Conservation (phyloP, 2,113 vertebrate species). For the Lamprologus ornatipinnis region DNA sequence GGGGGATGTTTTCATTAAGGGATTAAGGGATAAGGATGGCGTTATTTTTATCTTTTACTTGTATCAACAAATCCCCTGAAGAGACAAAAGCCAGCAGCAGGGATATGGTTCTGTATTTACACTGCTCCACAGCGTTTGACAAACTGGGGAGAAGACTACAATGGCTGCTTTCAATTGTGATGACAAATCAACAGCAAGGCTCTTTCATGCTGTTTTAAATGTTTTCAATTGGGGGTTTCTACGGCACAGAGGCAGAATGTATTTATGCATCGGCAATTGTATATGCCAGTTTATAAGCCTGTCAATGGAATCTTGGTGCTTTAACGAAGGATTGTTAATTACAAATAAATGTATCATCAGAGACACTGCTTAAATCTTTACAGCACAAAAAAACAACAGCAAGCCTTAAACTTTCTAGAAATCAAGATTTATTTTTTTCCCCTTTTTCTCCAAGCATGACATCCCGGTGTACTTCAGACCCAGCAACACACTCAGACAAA, state of each 20-base stretch:
- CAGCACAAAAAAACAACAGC: neutral
- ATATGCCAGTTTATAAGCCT: neutral
- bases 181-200: neutral
- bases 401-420: neutral
- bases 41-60: conserved; percentile 14
- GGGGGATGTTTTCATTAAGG: neutral
- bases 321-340: neutral
- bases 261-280: neutral
- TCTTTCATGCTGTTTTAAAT: neutral
- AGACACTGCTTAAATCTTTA: neutral
- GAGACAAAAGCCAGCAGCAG: neutral
- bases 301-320: neutral
- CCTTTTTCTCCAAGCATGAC: too few relatives aligned
- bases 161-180: neutral
- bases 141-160: neutral
- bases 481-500: too few relatives aligned
- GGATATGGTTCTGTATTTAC: neutral
- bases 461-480: too few relatives aligned
- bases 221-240: neutral
- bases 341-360: neutral
- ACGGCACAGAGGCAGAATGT: neutral
- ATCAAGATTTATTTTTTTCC: neutral
- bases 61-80: conserved; percentile 20
- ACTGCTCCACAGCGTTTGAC: neutral
- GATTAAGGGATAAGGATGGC: conserved; percentile 21